Base-by-base conservation (phyloP, 1,140 invertebrate species). In the Meloidogyne floridensis region DNA sequence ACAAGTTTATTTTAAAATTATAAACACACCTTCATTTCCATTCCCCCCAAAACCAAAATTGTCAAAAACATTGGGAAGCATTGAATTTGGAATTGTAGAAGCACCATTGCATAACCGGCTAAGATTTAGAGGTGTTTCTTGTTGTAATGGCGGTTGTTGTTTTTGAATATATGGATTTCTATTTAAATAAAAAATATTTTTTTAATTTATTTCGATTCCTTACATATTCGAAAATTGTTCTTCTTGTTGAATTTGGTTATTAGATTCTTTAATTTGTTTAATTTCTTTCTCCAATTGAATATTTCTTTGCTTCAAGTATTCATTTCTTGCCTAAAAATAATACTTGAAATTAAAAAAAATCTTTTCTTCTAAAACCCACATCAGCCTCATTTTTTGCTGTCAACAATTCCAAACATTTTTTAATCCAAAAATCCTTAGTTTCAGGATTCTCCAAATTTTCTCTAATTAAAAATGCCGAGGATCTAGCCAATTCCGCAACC, bases 361-460 rank as follows among this genome's bases (percentile, higher is more conserved):
- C n/a, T n/a, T n/a, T n/a, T n/a, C n/a, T n/a, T 11, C 15, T n/a
- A n/a, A 65, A 65, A 65, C n/a, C n/a, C 4, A 65, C 59, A 65
- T 65, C 59, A 65, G 59, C n/a, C 15, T 65, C 59, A 65, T 65
- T 65, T 65, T 65, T 65, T 2, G 59, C 59, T 0, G 59, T 15
- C 2, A 65, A 65, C 59, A 65, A 65, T 0, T 65, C 59, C 10
- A 65, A 65, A 65, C 59, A 65, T 65, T 65, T 65, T 65, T 65
- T 65, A 65, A 65, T 65, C 59, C 59, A 65, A 65, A 65, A 65
- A 18, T 65, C 59, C n/a, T 65, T 65, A n/a, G 59, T 65, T n/a
- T 65, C 59, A 65, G 59, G 59, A 65, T 65, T 65, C 1, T 65
- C 59, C n/a, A 15, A n/a, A 65, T 65, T 65, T 65, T 65, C 59